These are phyloP conservation scores for Brachylomia viminalis DNA, from an alignment of 2,888 invertebrate genomes.

Conservation along the genomic window DNA sequence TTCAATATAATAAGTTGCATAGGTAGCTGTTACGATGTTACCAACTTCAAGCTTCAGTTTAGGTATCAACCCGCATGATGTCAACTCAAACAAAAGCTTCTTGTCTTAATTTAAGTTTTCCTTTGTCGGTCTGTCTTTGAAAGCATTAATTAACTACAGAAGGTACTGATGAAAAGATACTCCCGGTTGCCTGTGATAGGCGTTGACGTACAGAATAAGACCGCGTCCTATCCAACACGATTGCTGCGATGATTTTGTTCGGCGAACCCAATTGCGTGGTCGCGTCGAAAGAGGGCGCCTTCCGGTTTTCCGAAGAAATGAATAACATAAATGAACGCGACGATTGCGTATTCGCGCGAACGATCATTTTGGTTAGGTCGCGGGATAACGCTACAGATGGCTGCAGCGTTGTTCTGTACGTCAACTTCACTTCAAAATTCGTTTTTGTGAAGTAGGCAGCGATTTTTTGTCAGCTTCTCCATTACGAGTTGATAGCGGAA, in stretches of 20 bases:
- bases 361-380: not conserved
- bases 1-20: not conserved
- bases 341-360: not conserved
- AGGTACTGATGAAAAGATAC: not conserved
- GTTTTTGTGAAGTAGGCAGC: not conserved
- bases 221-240: too few species aligned
- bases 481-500: not conserved
- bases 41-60: not conserved
- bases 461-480: not conserved
- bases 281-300: not conserved
- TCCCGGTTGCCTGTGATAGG: not conserved
- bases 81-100: conserved; percentile 1
- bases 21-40: not conserved
- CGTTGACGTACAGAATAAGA: not conserved
- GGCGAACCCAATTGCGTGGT: not conserved
- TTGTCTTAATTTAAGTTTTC: not conserved
- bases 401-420: not conserved
- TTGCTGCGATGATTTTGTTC: not conserved
- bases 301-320: not conserved
- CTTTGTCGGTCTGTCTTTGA: not conserved
- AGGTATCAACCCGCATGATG: not conserved
- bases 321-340: not conserved
- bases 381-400: not conserved
- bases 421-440: not conserved
- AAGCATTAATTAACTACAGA: not conserved